A percentile compares a stretch with the other conserved stretches of the same genome.
Evolutionary conservation across 2,113 vertebrate species (phyloP).

Genomic region (Notarius lentiginosus): DNA sequence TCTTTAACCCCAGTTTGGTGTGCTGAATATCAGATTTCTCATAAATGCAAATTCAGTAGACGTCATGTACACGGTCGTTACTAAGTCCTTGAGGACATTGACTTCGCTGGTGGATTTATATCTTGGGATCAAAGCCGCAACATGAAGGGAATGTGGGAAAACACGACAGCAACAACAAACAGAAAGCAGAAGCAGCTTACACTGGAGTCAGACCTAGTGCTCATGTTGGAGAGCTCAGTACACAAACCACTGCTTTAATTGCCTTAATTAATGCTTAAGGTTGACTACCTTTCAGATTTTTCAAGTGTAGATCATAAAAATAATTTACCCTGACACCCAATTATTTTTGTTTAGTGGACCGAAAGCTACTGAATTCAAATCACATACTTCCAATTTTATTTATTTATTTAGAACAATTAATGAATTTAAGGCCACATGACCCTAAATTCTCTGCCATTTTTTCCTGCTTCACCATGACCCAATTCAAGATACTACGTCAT

Average conservation of each 20-base stretch:
- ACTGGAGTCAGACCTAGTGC: conserved; percentile 23
- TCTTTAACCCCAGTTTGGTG: conserved; percentile 24
- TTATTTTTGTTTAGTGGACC: too few species aligned
- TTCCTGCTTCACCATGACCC: too few species aligned
- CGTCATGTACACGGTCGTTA: conserved; percentile 14
- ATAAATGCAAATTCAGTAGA: conserved; percentile 7
- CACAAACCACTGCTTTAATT: not conserved
- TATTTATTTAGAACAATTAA: too few species aligned
- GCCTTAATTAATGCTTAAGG: not conserved
- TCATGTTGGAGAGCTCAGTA: conserved; percentile 21
- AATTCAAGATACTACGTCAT: too few species aligned
- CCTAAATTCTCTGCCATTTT: too few species aligned
- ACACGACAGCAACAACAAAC: conserved; percentile 24
- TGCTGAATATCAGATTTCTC: conserved; percentile 32
- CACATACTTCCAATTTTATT: too few species aligned
- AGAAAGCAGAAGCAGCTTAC: conserved; percentile 34
- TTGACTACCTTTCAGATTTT: too few species aligned
- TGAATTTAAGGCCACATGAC: too few species aligned
- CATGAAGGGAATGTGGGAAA: conserved; percentile 29
- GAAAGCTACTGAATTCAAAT: too few species aligned
- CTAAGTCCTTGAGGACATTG: conserved; percentile 30
- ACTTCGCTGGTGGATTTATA: conserved; percentile 14
- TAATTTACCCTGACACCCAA: too few species aligned
- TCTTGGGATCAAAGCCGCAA: conserved; percentile 29
- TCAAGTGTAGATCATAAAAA: too few species aligned